A percentile compares a stretch with the other conserved stretches of the same genome.
Evolutionary conservation across 2,888 invertebrate species (phyloP).

Genomic region (Zonitis immaculata): DNA sequence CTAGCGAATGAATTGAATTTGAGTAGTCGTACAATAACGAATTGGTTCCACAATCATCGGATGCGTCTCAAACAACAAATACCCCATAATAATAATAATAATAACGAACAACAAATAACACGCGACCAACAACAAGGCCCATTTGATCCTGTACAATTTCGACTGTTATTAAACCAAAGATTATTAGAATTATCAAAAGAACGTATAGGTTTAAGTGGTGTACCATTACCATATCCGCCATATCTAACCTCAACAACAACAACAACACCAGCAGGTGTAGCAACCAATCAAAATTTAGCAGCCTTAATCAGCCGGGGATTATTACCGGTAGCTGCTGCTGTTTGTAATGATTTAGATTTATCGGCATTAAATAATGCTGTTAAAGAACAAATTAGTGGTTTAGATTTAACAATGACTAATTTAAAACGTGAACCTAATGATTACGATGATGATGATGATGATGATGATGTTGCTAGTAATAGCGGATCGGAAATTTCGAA

Average conservation of each 20-base stretch:
- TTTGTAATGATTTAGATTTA: slow-evolving; percentile 55
- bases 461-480: slow-evolving; percentile 73
- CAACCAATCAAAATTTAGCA: slow-evolving; percentile 69
- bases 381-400: slow-evolving; percentile 77
- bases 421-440: slow-evolving; percentile 75
- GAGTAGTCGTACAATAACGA: slow-evolving; percentile 93
- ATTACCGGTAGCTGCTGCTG: slow-evolving; percentile 43
- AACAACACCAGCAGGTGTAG: too few species aligned
- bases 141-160: slow-evolving; percentile 89
- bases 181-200: slow-evolving; percentile 84
- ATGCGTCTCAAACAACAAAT: slow-evolving; percentile 64
- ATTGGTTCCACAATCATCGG: slow-evolving; percentile 99
- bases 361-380: slow-evolving; percentile 55
- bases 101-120: slow-evolving; percentile 65
- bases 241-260: too few species aligned
- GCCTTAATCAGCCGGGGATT: slow-evolving; percentile 69
- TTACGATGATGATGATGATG: slow-evolving; percentile 60
- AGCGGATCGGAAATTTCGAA: slow-evolving; percentile 66
- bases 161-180: slow-evolving; percentile 82
- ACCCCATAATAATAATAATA: slow-evolving; percentile 62
- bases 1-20: slow-evolving; percentile 86
- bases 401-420: slow-evolving; percentile 81
- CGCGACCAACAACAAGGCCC: slow-evolving; percentile 62
- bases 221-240: slow-evolving; percentile 71
- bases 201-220: slow-evolving; percentile 70